phyloP scores from a whole-genome alignment of 2,888 invertebrate genomes.

The Drosophila greeni region DNA sequence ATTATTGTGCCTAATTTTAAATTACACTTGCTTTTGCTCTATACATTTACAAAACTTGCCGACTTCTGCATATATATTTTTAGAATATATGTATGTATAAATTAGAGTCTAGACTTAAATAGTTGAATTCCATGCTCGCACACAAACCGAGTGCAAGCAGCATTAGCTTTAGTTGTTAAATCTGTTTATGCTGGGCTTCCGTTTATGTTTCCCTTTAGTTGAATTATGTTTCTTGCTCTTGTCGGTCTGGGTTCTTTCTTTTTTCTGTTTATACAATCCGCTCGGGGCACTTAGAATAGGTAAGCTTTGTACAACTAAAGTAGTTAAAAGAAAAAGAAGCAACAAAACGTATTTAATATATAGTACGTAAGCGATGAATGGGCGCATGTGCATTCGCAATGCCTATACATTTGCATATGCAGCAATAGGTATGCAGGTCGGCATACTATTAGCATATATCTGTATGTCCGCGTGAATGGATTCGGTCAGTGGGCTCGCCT shows the following conservation, averaged over 20 bases:
- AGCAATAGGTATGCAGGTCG: constrained; percentile 38
- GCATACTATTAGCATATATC: constrained; percentile 33
- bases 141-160: constrained; percentile 56
- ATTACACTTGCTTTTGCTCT: constrained; percentile 57
- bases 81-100: constrained; percentile 50
- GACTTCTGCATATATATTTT: constrained; percentile 38
- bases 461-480: constrained; percentile 21
- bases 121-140: constrained; percentile 66
- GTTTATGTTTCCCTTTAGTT: constrained; percentile 35
- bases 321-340: constrained; percentile 70
- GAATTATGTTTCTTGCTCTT: constrained; percentile 27
- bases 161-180: constrained; percentile 58
- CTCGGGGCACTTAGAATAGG: constrained; percentile 47
- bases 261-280: constrained; percentile 46
- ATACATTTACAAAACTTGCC: constrained; percentile 63
- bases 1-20: constrained; percentile 67
- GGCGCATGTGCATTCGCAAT: constrained; percentile 38
- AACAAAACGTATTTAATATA: constrained; percentile 60
- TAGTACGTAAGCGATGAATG: constrained; percentile 42
- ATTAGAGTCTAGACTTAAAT: constrained; percentile 70
- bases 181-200: constrained; percentile 48
- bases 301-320: constrained; percentile 76
- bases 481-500: neutral
- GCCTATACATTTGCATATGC: constrained; percentile 46
- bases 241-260: constrained; percentile 13